Percentiles rank a stretch among this genome's conserved stretches.
Conservation (phyloP, 2,113 vertebrate genomes). For the Nycticorax nycticorax region DNA sequence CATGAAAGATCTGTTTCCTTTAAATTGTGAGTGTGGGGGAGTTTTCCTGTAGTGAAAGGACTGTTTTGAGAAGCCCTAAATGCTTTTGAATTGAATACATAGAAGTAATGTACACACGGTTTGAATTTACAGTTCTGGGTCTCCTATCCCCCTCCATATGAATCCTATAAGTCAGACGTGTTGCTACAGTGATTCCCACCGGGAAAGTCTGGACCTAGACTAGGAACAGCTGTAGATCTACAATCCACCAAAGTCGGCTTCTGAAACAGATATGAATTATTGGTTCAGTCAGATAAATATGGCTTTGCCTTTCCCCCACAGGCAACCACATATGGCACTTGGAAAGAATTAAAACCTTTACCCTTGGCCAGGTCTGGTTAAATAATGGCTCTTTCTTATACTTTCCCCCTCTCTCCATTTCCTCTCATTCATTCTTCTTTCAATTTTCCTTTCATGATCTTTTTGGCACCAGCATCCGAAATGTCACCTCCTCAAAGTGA, state of each 20-base stretch:
- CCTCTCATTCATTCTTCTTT: slow-evolving; percentile 66
- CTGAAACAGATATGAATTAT: slow-evolving; percentile 78
- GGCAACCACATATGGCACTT: slow-evolving; percentile 69
- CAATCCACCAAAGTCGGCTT: slow-evolving; percentile 72
- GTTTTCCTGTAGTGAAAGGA: slow-evolving; percentile 59
- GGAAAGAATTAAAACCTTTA: slow-evolving; percentile 72
- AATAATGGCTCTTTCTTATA: slow-evolving; percentile 67
- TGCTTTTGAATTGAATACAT: slow-evolving; percentile 70
- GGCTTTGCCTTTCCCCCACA: slow-evolving; percentile 59
- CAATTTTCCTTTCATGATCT: slow-evolving; percentile 59
- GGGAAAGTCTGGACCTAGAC: slow-evolving; percentile 71
- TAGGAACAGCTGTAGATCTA: slow-evolving; percentile 73
- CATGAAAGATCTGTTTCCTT: slow-evolving; percentile 73
- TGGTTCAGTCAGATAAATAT: slow-evolving; percentile 73
- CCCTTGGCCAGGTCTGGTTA: slow-evolving; percentile 57
- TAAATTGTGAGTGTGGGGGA: slow-evolving; percentile 53
- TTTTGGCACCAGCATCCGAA: slow-evolving; percentile 32
- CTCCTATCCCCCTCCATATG: slow-evolving; percentile 69
- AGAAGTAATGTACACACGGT: slow-evolving; percentile 72
- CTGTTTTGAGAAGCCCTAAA: slow-evolving; percentile 70
- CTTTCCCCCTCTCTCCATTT: slow-evolving; percentile 46
- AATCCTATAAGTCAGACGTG: slow-evolving; percentile 76
- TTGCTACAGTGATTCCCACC: slow-evolving; percentile 72
- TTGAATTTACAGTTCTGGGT: slow-evolving; percentile 78
- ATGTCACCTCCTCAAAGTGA: slow-evolving; percentile 54